Evolutionary conservation across 2,888 invertebrate genomes (phyloP), one percentile per base, ranked within the genome.

Genomic region (Malthinus flaveolus): DNA sequence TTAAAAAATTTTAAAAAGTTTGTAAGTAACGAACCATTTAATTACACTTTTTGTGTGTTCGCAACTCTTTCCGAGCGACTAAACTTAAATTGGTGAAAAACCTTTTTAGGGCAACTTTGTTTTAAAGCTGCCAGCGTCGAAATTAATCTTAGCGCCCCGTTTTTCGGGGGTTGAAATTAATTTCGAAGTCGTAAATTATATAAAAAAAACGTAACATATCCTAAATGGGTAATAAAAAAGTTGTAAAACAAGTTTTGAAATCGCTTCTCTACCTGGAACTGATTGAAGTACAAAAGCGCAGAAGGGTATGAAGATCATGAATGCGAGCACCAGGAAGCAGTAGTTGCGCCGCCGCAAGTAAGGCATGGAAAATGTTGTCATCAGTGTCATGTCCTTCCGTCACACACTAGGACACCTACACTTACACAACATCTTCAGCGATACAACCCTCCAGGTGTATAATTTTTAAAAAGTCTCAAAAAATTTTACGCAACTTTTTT

Each of bases 301-400:
- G 75, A 84, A 84, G 39, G 85, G 85, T 65, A 84, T 78, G 73
- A 85, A 79, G 65, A 85, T 78, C 59, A 83, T 76, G 69, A 81
- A 78, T 46, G 81, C 80, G 61, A 84, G 78, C 68, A 82, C 79
- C 65, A 85, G 73, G 71, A 85, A 79, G 69, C 84, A 83, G 69
- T 84, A 83, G 73, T 83, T 84, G 56, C 85, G 80, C 68, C 84
- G 80, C 67, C 85, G 78, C 63, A 82, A 73, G 59, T 80, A 77
- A 67, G 80, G 78, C 76, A 77, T 75, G 65, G 73, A 72, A 61
- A 76, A 68, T 66, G 68, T 75, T 60, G 73, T 68, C 66, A 42
- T 42, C 39, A 75, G 69, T 61, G 71, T 74, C 76, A 76, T 76
- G 67, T 64, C 71, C 68, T 66, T 57, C 62, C 56, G 55, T 61